Evolutionary conservation across 2,113 vertebrate species (phyloP).

Genomic region (Eulemur rufifrons): DNA sequence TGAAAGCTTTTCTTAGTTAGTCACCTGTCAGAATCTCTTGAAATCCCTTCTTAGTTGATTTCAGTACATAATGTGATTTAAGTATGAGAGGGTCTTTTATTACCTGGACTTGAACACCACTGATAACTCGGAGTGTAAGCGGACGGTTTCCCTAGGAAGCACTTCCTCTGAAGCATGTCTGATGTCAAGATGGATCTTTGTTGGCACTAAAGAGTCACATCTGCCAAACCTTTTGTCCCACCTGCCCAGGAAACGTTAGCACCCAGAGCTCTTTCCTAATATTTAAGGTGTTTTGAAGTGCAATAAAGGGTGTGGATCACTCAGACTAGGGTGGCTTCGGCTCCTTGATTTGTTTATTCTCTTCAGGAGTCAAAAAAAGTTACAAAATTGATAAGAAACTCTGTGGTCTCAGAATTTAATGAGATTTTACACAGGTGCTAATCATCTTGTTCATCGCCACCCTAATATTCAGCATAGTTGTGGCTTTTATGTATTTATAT

Average conservation of each 20-base stretch:
- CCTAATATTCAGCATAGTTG: not conserved
- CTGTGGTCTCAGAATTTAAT: not conserved
- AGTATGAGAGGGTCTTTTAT: slow-evolving; percentile 7
- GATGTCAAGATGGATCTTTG: not conserved
- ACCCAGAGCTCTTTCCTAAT: not conserved
- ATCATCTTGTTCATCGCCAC: not conserved
- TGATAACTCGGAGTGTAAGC: not conserved
- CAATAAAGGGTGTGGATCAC: not conserved
- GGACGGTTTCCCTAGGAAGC: not conserved
- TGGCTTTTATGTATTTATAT: not conserved
- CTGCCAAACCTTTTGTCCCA: not conserved
- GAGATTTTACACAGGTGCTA: not conserved
- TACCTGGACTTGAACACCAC: not conserved
- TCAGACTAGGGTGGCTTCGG: not conserved
- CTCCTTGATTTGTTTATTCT: not conserved
- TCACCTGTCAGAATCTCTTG: slow-evolving; percentile 51
- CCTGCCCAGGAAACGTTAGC: not conserved
- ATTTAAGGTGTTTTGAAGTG: not conserved
- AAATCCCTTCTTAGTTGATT: slow-evolving; percentile 21
- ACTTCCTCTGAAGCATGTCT: not conserved
- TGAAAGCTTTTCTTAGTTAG: slow-evolving; percentile 21
- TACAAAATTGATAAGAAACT: not conserved
- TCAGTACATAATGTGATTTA: slow-evolving; percentile 12
- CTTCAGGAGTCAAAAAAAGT: not conserved
- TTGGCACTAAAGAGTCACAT: not conserved